phyloP scores from a whole-genome alignment of 1,140 invertebrate genomes.

The Drosophila tristis region DNA sequence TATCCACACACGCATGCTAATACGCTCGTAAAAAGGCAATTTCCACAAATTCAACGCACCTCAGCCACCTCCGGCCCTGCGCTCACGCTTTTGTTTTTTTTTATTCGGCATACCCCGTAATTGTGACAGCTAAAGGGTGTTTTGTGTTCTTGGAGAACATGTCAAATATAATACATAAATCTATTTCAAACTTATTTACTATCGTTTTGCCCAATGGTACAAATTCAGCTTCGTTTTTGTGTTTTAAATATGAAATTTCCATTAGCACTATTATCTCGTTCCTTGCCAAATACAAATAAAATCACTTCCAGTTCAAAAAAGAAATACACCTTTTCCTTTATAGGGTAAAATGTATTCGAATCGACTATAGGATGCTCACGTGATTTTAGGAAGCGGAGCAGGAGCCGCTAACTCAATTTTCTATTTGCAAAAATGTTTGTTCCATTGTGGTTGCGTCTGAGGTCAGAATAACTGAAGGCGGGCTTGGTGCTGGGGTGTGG shows the following conservation, averaged over 20 bases:
- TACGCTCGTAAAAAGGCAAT: slow-evolving; percentile 83
- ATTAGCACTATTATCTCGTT: too few species aligned
- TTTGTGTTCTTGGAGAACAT: not conserved
- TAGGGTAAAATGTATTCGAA: too few species aligned
- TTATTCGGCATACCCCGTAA: not conserved
- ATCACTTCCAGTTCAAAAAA: too few species aligned
- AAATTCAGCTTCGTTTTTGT: too few species aligned
- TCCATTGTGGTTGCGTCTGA: slow-evolving; percentile 44
- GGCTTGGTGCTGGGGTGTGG: not conserved
- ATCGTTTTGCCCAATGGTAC: too few species aligned
- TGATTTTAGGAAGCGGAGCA: slow-evolving; percentile 16
- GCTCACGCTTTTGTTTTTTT: slow-evolving; percentile 49
- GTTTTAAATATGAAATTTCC: too few species aligned
- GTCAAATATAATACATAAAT: too few species aligned
- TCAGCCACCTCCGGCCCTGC: slow-evolving; percentile 40
- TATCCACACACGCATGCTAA: slow-evolving; percentile 64
- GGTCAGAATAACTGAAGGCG: slow-evolving; percentile 30
- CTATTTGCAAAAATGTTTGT: slow-evolving; percentile 70
- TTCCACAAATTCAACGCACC: slow-evolving; percentile 72
- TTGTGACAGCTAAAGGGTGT: not conserved
- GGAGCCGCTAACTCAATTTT: slow-evolving; percentile 75
- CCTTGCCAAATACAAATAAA: too few species aligned
- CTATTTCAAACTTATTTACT: too few species aligned
- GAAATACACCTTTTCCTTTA: too few species aligned
- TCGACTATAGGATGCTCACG: too few species aligned